Conservation (phyloP, 1,140 invertebrate genomes). For the Planococcus citri region DNA sequence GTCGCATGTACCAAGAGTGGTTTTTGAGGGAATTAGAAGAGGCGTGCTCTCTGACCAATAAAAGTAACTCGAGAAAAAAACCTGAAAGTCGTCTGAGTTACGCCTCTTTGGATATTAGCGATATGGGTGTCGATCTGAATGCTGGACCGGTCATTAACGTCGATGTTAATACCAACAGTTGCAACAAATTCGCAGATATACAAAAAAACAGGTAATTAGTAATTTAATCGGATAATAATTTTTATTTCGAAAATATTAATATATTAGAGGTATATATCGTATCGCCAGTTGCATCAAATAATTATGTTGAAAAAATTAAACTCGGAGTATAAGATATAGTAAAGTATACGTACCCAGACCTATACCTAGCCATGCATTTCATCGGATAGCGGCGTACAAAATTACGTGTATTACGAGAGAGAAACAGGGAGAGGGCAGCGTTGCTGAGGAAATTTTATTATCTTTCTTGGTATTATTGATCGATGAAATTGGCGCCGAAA, state of each 20-base stretch:
- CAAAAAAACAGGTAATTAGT: not conserved
- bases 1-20: conserved; percentile 26
- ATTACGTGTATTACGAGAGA: too few species aligned
- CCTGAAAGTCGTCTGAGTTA: conserved; percentile 42
- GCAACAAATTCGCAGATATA: conserved; percentile 8
- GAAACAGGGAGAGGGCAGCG: too few species aligned
- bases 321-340: too few species aligned
- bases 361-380: too few species aligned
- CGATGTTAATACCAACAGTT: conserved; percentile 10
- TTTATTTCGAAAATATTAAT: too few species aligned
- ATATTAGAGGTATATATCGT: too few species aligned
- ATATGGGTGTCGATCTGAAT: conserved; percentile 49
- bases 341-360: too few species aligned
- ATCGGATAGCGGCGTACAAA: too few species aligned
- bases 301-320: too few species aligned
- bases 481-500: not conserved
- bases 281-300: not conserved
- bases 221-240: not conserved
- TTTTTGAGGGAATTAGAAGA: conserved; percentile 49
- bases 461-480: not conserved
- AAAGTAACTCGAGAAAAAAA: conserved; percentile 32
- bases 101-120: conserved; percentile 48
- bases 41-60: conserved; percentile 34
- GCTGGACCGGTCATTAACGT: conserved; percentile 42
- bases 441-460: not conserved